Evolutionary conservation across 2,797 vertebrate species (phyloP).

Genomic region (Anisognathus igniventris): DNA sequence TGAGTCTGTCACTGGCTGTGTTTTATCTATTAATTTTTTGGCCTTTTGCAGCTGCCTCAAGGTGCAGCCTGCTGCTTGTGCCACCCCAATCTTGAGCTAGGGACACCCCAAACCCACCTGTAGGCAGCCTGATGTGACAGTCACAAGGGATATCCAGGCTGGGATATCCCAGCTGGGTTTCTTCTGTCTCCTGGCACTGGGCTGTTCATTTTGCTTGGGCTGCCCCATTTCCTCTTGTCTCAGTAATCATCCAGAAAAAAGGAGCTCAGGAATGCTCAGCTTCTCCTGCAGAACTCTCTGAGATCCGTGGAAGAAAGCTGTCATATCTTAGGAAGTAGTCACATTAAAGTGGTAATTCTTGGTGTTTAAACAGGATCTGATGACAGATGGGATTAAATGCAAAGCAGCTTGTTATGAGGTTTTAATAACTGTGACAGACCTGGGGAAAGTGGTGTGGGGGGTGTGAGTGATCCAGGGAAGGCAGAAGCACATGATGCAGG

Average conservation of each 20-base stretch:
- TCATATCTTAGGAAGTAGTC: neutral
- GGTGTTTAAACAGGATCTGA: slow-evolving; percentile 44
- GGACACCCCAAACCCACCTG: neutral
- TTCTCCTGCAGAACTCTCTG: neutral
- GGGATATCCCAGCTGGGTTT: neutral
- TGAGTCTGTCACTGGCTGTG: neutral
- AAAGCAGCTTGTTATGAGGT: slow-evolving; percentile 37
- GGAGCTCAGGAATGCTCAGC: neutral
- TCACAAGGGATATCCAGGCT: neutral
- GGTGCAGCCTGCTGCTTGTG: neutral
- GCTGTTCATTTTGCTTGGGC: neutral
- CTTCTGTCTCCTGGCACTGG: neutral
- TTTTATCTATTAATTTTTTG: neutral
- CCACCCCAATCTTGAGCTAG: neutral
- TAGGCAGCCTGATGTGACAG: neutral
- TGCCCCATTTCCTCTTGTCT: neutral
- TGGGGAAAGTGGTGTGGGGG: slow-evolving; percentile 25
- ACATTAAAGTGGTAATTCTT: slow-evolving; percentile 27
- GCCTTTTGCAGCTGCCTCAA: neutral
- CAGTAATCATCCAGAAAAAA: neutral
- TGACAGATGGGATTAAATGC: slow-evolving; percentile 59
- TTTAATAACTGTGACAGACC: slow-evolving; percentile 57
- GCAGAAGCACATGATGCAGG: slow-evolving; percentile 22
- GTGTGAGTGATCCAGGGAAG: neutral
- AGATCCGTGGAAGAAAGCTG: slow-evolving; percentile 18